Conservation (phyloP, 2,797 vertebrate genomes). For the Picus viridis region DNA sequence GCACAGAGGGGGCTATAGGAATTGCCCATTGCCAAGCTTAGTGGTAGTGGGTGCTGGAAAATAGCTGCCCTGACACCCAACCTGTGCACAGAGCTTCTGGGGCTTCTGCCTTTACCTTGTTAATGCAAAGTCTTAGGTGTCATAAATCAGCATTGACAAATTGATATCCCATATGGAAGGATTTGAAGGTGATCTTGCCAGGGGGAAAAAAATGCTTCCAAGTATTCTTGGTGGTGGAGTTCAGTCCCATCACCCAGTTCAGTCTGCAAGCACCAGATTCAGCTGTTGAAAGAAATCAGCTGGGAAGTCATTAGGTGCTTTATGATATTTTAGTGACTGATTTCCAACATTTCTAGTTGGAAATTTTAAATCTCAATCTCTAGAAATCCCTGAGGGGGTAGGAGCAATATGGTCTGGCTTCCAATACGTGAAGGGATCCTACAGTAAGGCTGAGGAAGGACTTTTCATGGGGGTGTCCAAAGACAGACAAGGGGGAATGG, state of each 20-base stretch:
- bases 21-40: accelerated
- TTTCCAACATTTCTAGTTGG: neutral
- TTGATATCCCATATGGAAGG: neutral
- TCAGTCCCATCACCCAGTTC: neutral
- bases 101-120: neutral
- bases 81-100: neutral
- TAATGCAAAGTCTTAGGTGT: neutral
- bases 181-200: neutral
- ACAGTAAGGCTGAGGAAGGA: too few relatives aligned
- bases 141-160: neutral
- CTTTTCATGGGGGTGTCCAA: too few relatives aligned
- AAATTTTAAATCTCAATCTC: neutral
- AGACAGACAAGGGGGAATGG: too few relatives aligned
- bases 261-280: neutral
- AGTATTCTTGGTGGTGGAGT: neutral
- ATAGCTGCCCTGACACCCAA: neutral
- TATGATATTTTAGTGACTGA: neutral
- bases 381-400: neutral
- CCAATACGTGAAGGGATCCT: neutral
- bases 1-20: neutral
- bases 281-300: neutral
- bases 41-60: neutral
- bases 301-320: neutral
- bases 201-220: neutral
- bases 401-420: accelerated